Percentiles rank a stretch among this genome's conserved stretches.
Evolutionary conservation across 2,113 vertebrate species (phyloP).

Genomic region (Zosterops lateralis): DNA sequence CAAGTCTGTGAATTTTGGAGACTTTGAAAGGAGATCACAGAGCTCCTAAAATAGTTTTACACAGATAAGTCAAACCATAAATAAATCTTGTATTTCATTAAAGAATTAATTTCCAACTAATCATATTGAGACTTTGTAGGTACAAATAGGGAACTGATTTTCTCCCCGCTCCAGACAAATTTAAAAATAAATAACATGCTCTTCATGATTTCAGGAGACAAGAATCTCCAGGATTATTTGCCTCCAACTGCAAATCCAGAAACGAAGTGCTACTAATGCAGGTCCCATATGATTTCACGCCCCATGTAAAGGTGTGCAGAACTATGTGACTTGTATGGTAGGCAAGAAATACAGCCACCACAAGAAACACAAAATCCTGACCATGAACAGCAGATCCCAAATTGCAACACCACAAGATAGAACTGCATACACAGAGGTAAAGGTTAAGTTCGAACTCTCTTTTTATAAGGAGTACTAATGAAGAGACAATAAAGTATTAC

Average conservation of each 20-base stretch:
- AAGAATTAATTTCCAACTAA: not conserved
- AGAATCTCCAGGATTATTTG: not conserved
- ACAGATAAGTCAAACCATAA: not conserved
- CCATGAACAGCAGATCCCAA: not conserved
- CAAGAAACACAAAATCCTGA: not conserved
- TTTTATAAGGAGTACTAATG: not conserved
- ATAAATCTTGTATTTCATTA: not conserved
- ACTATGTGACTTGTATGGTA: not conserved
- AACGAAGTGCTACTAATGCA: not conserved
- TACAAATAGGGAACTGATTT: not conserved
- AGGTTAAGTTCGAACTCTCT: not conserved
- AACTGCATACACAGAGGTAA: not conserved
- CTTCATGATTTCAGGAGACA: not conserved
- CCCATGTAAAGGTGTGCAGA: not conserved
- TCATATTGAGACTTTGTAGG: not conserved
- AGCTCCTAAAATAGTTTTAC: not conserved
- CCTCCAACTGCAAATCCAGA: not conserved
- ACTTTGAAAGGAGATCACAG: not conserved
- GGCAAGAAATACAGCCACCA: not conserved
- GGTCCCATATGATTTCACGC: fast-evolving
- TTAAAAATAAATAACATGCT: not conserved
- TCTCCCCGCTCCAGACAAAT: not conserved
- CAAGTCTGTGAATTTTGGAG: not conserved
- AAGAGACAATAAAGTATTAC: not conserved
- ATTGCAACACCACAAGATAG: not conserved